phyloP scores from a whole-genome alignment of 1,140 invertebrate genomes.

The Zaprionus africanus region DNA sequence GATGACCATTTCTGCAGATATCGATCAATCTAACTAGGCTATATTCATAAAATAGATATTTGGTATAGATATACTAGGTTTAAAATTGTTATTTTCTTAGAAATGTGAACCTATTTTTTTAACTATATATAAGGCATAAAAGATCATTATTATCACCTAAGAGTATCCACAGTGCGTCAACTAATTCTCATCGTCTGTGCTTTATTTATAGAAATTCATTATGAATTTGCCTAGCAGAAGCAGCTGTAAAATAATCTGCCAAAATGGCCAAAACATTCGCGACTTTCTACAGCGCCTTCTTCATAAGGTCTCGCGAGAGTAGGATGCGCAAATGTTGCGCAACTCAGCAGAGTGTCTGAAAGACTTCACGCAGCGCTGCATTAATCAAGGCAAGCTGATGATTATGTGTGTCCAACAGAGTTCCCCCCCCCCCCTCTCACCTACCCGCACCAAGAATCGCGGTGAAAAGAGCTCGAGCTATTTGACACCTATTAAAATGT shows the following conservation, averaged over 20 bases:
- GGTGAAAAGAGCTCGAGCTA: slow-evolving; percentile 59
- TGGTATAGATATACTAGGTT: too few relatives aligned
- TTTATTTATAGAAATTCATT: slow-evolving; percentile 51
- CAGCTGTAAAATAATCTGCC: slow-evolving; percentile 35
- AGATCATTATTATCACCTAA: neutral
- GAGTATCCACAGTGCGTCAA: slow-evolving; percentile 7
- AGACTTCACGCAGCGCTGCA: slow-evolving; percentile 36
- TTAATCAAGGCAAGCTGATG: slow-evolving; percentile 56
- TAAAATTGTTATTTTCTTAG: too few relatives aligned
- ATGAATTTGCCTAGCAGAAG: slow-evolving; percentile 46
- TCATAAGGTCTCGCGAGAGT: slow-evolving; percentile 44
- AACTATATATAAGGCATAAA: too few relatives aligned
- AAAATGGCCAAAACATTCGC: slow-evolving; percentile 23
- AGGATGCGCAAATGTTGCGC: slow-evolving; percentile 68
- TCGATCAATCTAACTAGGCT: too few relatives aligned
- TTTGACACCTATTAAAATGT: slow-evolving; percentile 69
- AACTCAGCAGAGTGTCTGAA: slow-evolving; percentile 33
- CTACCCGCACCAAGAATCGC: slow-evolving; percentile 19
- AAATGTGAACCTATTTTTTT: too few relatives aligned
- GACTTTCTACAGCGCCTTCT: slow-evolving; percentile 60
- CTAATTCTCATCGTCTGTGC: neutral
- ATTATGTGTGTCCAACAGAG: slow-evolving; percentile 30
- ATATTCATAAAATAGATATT: too few relatives aligned
- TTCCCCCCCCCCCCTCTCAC: too few relatives aligned
- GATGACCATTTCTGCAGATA: too few relatives aligned